Conservation (phyloP, 23 tunicate species). For the Styela clava region DNA sequence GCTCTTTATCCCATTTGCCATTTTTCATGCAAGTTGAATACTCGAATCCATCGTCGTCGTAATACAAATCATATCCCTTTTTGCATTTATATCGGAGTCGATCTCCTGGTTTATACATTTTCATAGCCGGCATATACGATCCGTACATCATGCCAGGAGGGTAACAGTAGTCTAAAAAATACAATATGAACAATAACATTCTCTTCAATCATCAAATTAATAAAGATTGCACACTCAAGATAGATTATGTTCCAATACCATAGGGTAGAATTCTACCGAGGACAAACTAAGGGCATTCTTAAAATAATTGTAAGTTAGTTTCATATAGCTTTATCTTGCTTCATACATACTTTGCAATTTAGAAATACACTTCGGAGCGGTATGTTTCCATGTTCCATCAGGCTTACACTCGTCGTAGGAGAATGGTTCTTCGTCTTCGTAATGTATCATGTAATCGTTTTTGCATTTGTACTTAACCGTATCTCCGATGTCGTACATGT, state of each 20-base stretch:
- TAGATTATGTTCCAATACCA: too few relatives aligned
- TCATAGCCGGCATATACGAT: neutral
- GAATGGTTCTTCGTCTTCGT: neutral
- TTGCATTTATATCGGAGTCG: neutral
- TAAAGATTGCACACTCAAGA: too few relatives aligned
- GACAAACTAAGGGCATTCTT: too few relatives aligned
- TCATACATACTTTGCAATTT: neutral
- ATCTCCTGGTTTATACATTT: neutral
- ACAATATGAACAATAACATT: too few relatives aligned
- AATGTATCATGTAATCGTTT: neutral
- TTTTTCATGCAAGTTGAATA: constrained; percentile 1
- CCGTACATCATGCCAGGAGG: neutral
- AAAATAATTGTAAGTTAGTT: too few relatives aligned
- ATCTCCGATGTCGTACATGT: neutral
- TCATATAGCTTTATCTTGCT: too few relatives aligned
- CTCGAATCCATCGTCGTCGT: neutral
- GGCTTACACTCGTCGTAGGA: neutral
- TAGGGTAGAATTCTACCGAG: too few relatives aligned
- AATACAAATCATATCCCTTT: neutral
- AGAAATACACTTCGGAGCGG: neutral
- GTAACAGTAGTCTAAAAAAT: constrained; percentile 2
- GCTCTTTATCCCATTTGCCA: constrained; percentile 6
- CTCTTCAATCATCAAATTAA: too few relatives aligned
- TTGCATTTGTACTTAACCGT: neutral
- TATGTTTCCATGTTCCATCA: neutral